Base-by-base conservation (phyloP, 2,797 vertebrate species). In the Semaprochilodus insignis region DNA sequence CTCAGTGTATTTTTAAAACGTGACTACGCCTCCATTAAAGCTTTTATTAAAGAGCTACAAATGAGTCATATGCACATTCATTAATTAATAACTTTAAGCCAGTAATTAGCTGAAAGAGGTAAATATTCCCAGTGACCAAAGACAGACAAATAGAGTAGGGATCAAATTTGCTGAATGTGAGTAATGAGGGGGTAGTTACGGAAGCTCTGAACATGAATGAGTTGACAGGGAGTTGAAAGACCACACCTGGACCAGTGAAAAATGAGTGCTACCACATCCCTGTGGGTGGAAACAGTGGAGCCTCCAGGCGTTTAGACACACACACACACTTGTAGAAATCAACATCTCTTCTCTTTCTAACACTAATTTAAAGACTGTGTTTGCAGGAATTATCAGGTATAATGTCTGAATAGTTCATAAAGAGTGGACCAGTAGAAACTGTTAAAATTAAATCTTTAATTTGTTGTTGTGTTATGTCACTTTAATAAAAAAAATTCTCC, bases 301-400 rank as follows among this genome's bases (percentile, higher is more conserved):
- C 84, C 89, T 87, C 19, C 63, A 87, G 84, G 89, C 78, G 40
- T 44, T 62, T 60, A 85, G 88, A 87, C 75, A 90, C 67, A 75
- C 62, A 14, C 1, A 69, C 15, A 57, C 4, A 40, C 65, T 31
- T 25, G 17, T 21, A 67, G 52, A 17, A 44, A 44, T 44, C 44
- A 44, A 44, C 44, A 44, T 44, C 3, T 44, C 3, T 44, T 44
- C 44, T 44, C 10, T 44, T 44, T 44, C 54, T 55, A 19, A 55
- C 54, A 55, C 17, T 19, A 55, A 55, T 44, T 4, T 44, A 7
- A 5, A 44, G 44, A 4, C 44, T 36, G 6, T 6, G 6, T 36
- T 6, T 44, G 44, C 16, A 55, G 17, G 7, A 55, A 55, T 55
- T 17, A 55, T 17, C 4, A 17, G 5, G 5, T 19, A 55, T 55